A percentile compares a stretch with the other conserved stretches of the same genome.
Evolutionary conservation across 1,140 invertebrate genomes (phyloP).

Genomic region (Polypedilum vanderplanki): DNA sequence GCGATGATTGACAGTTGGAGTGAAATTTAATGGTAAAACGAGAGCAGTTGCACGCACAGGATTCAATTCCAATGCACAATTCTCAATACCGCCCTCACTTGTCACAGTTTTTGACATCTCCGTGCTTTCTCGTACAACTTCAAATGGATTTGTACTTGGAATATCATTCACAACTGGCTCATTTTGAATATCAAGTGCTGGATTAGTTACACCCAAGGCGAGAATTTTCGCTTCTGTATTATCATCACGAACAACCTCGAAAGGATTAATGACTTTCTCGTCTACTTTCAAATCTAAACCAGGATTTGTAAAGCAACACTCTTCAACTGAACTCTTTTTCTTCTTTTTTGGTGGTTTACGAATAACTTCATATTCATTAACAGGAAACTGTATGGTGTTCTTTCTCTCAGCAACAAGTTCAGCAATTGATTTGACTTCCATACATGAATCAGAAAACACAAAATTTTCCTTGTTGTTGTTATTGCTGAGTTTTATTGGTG

Average conservation of each 20-base stretch:
- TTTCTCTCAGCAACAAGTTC: constrained; percentile 33
- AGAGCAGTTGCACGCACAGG: constrained; percentile 34
- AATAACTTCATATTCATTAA: constrained; percentile 41
- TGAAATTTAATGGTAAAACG: constrained; percentile 40
- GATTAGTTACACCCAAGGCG: constrained; percentile 32
- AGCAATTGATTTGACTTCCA: constrained; percentile 41
- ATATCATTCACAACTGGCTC: background rate
- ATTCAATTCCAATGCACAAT: constrained; percentile 34
- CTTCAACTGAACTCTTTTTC: constrained; percentile 35
- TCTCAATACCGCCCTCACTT: constrained; percentile 35
- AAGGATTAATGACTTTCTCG: constrained; percentile 42
- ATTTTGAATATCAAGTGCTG: constrained; percentile 37
- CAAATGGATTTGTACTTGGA: constrained; percentile 39
- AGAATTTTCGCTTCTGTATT: constrained; percentile 7
- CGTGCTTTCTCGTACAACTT: constrained; percentile 35
- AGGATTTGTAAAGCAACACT: constrained; percentile 42
- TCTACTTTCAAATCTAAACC: constrained; percentile 41
- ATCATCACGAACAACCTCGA: constrained; percentile 35
- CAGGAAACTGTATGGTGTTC: background rate
- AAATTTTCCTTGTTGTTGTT: constrained; percentile 20
- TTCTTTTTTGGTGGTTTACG: constrained; percentile 42
- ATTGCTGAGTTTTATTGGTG: background rate
- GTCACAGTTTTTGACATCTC: background rate
- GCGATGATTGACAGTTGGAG: constrained; percentile 39
- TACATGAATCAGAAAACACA: constrained; percentile 31